Base-by-base conservation (phyloP, 1,140 invertebrate species). In the Camponotus vicinus region DNA sequence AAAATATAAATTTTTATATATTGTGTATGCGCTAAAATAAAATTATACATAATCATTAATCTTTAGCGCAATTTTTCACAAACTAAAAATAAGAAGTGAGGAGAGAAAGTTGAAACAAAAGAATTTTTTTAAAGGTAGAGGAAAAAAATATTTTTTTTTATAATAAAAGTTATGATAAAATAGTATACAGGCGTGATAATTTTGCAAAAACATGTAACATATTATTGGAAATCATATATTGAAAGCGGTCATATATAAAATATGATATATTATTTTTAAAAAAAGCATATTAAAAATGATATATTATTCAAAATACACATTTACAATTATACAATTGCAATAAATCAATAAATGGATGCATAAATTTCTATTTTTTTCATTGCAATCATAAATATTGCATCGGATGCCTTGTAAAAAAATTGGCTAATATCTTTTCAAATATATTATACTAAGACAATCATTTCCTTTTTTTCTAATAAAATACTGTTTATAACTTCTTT, bases 341-440 rank as follows among this genome's bases (percentile, higher is more conserved):
- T 89, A 86, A 90, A 90, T 55, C 64, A 77, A 27, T 69, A 84
- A 78, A 57, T 83, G 59, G 64, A 11, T 57, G 83, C 63, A 55
- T 63, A 73, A 85, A 77, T 77, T 40, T 27, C 27, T 27, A 27
- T 27, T 27, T 27, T 27, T 27, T 27, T 27, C 27, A 27, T 27
- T 27, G 27, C 27, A 27, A 27, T 27, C 27, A 27, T 27, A 27
- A 27, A 27, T 27, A 0, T 27, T 27, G 27, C 27, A 27, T 27
- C 27, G 27, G 27, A 27, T 27, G 27, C 27, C 27, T 27, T 27
- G 27, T 27, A 27, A 27, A 27, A 40, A 40, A 40, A 40, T 40
- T 40, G 37, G 37, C 6, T 4, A 40, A 40, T 40, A 40, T 40
- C 37, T 40, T 4, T 40, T 40, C 6, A 40, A 40, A 4, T 3